Conservation (phyloP, 2,888 invertebrate genomes). For the Selenia dentaria region DNA sequence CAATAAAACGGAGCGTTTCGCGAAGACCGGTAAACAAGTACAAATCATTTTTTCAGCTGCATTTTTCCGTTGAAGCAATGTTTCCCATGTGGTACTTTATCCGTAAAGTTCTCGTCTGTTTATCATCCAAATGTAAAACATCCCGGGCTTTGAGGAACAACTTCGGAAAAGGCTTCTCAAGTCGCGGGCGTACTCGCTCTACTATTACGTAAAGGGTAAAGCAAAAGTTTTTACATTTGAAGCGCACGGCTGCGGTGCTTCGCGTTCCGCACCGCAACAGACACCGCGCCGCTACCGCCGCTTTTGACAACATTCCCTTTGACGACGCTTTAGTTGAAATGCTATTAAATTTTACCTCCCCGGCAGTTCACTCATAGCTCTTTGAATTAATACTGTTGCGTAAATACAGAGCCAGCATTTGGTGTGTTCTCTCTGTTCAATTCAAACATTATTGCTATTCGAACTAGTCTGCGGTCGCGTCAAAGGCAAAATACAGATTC, state of each 20-base stretch:
- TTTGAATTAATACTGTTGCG: conserved; percentile 64
- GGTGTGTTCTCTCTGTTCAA: conserved; percentile 32
- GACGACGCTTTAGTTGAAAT: conserved; percentile 65
- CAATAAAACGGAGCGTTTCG: conserved; percentile 33
- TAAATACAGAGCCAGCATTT: conserved; percentile 44
- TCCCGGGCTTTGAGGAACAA: conserved; percentile 74
- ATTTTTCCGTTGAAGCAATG: conserved; percentile 15
- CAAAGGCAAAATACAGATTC: conserved; percentile 59
- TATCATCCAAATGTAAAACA: conserved; percentile 77
- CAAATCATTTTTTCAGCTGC: conserved; percentile 11
- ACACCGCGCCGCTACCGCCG: conserved; percentile 47
- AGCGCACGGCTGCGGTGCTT: conserved; percentile 59
- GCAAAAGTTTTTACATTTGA: conserved; percentile 81
- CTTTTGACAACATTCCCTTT: conserved; percentile 80
- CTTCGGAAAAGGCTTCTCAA: conserved; percentile 76
- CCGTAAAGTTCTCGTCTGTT: conserved; percentile 49
- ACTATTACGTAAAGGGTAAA: conserved; percentile 73
- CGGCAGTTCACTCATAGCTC: conserved; percentile 61
- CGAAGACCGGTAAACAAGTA: conserved; percentile 24
- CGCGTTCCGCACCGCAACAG: conserved; percentile 65
- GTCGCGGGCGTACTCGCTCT: conserved; percentile 55
- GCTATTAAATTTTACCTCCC: conserved; percentile 73
- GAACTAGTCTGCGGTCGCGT: conserved; percentile 49
- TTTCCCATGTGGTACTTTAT: conserved; percentile 40
- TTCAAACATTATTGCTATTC: conserved; percentile 25